Conservation (phyloP, 2,113 vertebrate genomes). For the Odobenus rosmarus region DNA sequence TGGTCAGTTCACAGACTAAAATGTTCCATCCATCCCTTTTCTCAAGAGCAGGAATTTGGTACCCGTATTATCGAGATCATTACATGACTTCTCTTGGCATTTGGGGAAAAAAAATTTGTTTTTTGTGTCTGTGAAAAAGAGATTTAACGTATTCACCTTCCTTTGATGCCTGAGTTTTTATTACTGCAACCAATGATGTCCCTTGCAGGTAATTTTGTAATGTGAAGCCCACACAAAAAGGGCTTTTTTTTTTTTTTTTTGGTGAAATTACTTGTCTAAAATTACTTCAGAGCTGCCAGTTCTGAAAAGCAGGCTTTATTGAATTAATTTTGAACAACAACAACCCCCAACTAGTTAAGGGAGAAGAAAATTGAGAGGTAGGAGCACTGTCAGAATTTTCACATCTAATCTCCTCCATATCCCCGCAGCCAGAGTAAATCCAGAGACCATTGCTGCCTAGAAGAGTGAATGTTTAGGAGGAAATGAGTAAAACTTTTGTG, state of each 20-base stretch:
- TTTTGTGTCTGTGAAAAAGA: conserved; percentile 38
- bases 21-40: not conserved
- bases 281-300: conserved; percentile 58
- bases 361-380: not conserved
- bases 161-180: conserved; percentile 25
- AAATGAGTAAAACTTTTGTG: conserved; percentile 11
- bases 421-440: not conserved
- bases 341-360: not conserved
- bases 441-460: not conserved
- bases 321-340: conserved; percentile 44
- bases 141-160: conserved; percentile 19
- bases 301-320: conserved; percentile 48
- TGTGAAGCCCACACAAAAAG: not conserved
- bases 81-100: not conserved
- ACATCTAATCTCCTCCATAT: not conserved
- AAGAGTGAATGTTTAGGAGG: not conserved
- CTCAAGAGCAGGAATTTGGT: conserved; percentile 43
- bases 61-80: not conserved
- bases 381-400: not conserved
- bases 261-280: conserved; percentile 51
- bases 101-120: conserved; percentile 46
- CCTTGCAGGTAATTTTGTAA: conserved; percentile 21
- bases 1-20: conserved; percentile 37
- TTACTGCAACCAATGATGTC: not conserved
- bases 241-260: not conserved